Evolutionary conservation across 2,113 vertebrate species (phyloP).

Genomic region (Clarias magur): DNA sequence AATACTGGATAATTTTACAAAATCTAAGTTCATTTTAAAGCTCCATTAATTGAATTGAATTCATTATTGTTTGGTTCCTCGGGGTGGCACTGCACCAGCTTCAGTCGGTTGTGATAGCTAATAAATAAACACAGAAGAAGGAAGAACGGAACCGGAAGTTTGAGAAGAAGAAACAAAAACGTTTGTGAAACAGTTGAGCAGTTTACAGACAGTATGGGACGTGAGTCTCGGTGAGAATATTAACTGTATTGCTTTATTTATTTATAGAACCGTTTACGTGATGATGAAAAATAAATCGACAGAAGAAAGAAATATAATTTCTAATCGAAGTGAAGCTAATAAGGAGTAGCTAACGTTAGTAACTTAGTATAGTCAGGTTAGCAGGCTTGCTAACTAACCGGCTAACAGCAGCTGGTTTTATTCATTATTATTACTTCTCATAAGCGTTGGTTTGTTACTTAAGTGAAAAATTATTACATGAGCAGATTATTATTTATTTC

Average conservation of each 20-base stretch:
- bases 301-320: background rate
- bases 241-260: background rate
- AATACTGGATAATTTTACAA: too few species aligned
- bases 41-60: background rate
- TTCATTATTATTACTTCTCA: background rate
- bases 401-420: background rate
- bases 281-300: background rate
- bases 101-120: background rate
- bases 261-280: background rate
- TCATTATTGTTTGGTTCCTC: background rate
- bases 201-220: constrained; percentile 61
- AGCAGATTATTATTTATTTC: background rate
- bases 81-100: background rate
- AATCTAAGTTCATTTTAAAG: background rate
- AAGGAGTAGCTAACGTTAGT: background rate
- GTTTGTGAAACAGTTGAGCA: constrained; percentile 6
- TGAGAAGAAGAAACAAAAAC: background rate
- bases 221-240: constrained; percentile 70
- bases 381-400: background rate
- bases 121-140: background rate
- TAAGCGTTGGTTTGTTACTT: background rate
- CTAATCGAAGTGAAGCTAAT: background rate
- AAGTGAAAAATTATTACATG: background rate
- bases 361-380: background rate
- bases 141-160: background rate